Base-by-base conservation (phyloP, 1,140 invertebrate species). In the Dolichoris vasculosae region DNA sequence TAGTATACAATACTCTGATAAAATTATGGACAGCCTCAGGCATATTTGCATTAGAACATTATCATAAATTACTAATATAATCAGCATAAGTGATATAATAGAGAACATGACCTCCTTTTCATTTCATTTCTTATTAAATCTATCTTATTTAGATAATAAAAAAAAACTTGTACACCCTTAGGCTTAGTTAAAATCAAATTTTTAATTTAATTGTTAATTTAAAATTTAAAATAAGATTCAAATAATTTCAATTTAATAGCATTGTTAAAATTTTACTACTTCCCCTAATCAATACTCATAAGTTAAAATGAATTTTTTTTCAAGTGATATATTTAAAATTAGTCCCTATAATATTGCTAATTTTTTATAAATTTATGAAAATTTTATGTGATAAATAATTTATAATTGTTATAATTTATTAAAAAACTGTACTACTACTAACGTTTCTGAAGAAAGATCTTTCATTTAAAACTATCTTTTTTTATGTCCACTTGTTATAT, bases 1-100 rank as follows among this genome's bases (percentile, higher is more conserved):
- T 64, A 64, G 59, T 64, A 30, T 64, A n/a, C 11, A 40, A 23
- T 40, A 40, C 35, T 23, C 17, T 71, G 35, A 11, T 38, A 17
- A 17, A 23, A 77, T 77, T 77, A 48, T 77, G 51, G 46, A 69
- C n/a, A 43, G 55, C 77, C 26, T 38, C 4, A 59, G 1, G 59
- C 59, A 40, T 64, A n/a, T 46, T 43, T 81, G 67, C 63, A 69
- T 81, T 69, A 81, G n/a, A 81, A 48, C 40, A 67, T 81, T 64
- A 17, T 20, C 63, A 32, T 81, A 48, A 81, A 81, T 30, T 67
- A 51, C 63, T 46, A 40, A 80, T 48, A 48, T 80, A 63, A 67
- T 40, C 38, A 80, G 78, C 51, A 26, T 32, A 71, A 38, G 26
- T n/a, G 38, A 43, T 73, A 43, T 43, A 43, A 73, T 73, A 43